phyloP scores from a whole-genome alignment of 2,797 vertebrate species.

The Galaxias olidus region DNA sequence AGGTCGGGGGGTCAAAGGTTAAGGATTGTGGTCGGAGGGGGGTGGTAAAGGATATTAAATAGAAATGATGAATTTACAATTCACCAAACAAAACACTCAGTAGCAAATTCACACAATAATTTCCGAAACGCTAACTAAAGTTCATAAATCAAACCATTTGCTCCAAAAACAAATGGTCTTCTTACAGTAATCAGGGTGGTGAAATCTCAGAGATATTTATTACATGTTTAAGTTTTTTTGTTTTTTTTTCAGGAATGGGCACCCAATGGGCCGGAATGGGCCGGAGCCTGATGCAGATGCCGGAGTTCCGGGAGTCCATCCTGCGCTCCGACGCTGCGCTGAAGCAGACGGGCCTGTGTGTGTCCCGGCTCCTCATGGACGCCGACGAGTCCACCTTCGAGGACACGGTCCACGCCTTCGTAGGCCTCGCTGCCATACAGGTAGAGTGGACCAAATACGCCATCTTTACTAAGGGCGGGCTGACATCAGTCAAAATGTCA shows the following conservation, averaged over 20 bases:
- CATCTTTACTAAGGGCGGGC: background rate
- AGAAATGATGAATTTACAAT: background rate
- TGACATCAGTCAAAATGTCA: too few relatives aligned
- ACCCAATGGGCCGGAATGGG: slow-evolving; percentile 96
- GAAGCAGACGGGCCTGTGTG: slow-evolving; percentile 82
- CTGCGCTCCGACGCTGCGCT: slow-evolving; percentile 83
- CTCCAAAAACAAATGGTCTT: background rate
- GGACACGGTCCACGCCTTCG: slow-evolving; percentile 87
- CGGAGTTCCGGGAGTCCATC: slow-evolving; percentile 85
- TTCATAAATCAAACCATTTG: too few relatives aligned
- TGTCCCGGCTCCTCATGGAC: slow-evolving; percentile 84
- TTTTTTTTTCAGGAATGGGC: slow-evolving; percentile 86
- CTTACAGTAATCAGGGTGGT: background rate
- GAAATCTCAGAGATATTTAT: background rate
- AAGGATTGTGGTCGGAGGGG: background rate
- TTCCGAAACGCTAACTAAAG: too few relatives aligned
- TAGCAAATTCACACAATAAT: too few relatives aligned
- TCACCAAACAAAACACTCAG: too few relatives aligned
- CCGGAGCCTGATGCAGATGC: slow-evolving; percentile 87
- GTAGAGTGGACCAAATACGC: slow-evolving; percentile 61
- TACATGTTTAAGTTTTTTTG: background rate
- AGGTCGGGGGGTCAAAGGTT: background rate
- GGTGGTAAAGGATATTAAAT: background rate
- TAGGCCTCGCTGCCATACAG: slow-evolving; percentile 94
- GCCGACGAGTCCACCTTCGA: slow-evolving; percentile 86